These are phyloP conservation scores for Drosophila malerkotliana DNA, from an alignment of 1,140 invertebrate genomes.

Conservation along the genomic window DNA sequence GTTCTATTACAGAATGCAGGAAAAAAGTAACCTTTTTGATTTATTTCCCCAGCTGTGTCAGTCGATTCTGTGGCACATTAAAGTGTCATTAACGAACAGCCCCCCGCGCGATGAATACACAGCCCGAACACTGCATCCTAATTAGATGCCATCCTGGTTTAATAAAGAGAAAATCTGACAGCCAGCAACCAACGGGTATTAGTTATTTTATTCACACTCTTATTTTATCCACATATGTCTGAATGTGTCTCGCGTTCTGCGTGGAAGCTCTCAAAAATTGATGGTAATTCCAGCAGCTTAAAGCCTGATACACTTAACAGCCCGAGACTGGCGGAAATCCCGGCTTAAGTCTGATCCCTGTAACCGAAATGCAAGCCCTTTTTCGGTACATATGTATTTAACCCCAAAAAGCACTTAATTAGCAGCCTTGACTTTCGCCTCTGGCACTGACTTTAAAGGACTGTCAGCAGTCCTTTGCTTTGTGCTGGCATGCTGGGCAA, in stretches of 20 bases:
- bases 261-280: constrained; percentile 73
- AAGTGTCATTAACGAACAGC: constrained; percentile 55
- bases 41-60: constrained; percentile 55
- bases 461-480: constrained; percentile 53
- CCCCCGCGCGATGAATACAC: constrained; percentile 29
- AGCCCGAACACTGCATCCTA: constrained; percentile 30
- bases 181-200: constrained; percentile 22
- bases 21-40: constrained; percentile 39
- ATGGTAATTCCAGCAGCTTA: constrained; percentile 70
- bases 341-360: constrained; percentile 26
- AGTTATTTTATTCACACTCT: constrained; percentile 11
- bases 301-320: constrained; percentile 68
- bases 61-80: constrained; percentile 54
- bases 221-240: not conserved
- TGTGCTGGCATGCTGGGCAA: constrained; percentile 58
- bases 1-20: constrained; percentile 43
- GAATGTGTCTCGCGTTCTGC: not conserved
- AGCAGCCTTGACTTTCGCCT: constrained; percentile 74
- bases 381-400: constrained; percentile 36
- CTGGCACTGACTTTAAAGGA: constrained; percentile 50
- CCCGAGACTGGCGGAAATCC: constrained; percentile 34
- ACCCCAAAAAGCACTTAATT: constrained; percentile 76
- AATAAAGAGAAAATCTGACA: constrained; percentile 44
- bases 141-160: constrained; percentile 42
- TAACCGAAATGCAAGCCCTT: constrained; percentile 37